Conservation (phyloP, 2,113 vertebrate genomes). For the Alexandromys fortis region DNA sequence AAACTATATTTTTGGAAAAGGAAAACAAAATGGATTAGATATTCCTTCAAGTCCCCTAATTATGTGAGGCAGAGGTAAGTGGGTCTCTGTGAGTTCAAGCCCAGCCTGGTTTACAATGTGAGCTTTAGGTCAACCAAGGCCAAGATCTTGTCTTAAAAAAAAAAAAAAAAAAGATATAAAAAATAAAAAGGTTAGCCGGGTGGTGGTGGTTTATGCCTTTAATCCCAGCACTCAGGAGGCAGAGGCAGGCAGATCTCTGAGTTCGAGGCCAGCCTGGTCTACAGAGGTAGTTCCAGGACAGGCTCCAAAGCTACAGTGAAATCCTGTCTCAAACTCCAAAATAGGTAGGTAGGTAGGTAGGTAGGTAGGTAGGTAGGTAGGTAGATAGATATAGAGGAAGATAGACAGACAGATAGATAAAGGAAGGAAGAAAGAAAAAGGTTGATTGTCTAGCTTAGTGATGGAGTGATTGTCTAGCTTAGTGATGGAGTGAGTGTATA, state of each 20-base stretch:
- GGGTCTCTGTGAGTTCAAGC: not conserved
- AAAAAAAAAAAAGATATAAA: not conserved
- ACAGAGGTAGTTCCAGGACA: no score
- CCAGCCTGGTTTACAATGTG: not conserved
- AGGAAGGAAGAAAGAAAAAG: not conserved
- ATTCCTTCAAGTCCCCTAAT: not conserved
- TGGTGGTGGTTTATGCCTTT: no score
- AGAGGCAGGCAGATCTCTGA: no score
- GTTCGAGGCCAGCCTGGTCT: no score
- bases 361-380: no score
- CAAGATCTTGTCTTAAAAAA: not conserved
- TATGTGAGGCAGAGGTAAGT: not conserved
- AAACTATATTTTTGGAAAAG: no score
- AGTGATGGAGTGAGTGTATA: not conserved
- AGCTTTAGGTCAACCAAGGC: not conserved
- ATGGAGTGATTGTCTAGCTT: not conserved
- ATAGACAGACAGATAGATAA: not conserved
- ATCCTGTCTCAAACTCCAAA: no score
- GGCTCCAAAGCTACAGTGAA: no score
- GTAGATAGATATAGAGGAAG: no score
- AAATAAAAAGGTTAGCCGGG: not conserved
- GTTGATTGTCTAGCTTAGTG: not conserved
- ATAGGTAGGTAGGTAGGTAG: no score
- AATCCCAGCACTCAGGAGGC: no score
- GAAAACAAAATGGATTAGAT: not conserved